A percentile compares a stretch with the other conserved stretches of the same genome.
phyloP scores from a whole-genome alignment of 37 sponge, comb jelly and placozoan species.

The Corticium candelabrum region DNA sequence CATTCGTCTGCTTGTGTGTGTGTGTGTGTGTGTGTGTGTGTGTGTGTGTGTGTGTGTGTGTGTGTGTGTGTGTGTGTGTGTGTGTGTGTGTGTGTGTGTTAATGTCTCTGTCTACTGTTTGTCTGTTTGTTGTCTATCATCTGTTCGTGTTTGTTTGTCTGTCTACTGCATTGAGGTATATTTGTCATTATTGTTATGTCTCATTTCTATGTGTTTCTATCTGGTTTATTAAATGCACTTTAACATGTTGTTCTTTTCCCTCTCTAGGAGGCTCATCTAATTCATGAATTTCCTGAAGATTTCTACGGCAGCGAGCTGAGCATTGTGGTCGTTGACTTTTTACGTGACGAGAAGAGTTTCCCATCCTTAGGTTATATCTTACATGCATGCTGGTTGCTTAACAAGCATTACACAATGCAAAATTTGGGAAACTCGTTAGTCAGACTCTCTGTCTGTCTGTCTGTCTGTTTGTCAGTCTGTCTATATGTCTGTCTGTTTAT shows the following conservation, averaged over 20 bases:
- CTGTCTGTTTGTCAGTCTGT: too few relatives aligned
- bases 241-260: background rate
- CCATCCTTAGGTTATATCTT: constrained; percentile 39
- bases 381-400: background rate
- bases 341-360: constrained; percentile 61
- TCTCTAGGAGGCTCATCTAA: constrained; percentile 71
- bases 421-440: too few relatives aligned
- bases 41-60: constrained; percentile 9
- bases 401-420: background rate
- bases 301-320: constrained; percentile 79
- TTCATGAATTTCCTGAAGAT: constrained; percentile 71
- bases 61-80: constrained; percentile 14
- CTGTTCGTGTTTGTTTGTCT: too few relatives aligned
- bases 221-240: too few relatives aligned
- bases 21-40: constrained; percentile 15
- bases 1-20: background rate
- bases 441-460: too few relatives aligned
- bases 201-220: too few relatives aligned
- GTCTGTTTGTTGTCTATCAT: too few relatives aligned
- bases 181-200: too few relatives aligned
- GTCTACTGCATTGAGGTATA: too few relatives aligned
- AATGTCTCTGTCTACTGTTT: too few relatives aligned
- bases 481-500: too few relatives aligned
- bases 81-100: background rate
- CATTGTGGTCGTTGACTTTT: constrained; percentile 64